These are phyloP conservation scores for Amyelois transitella DNA, from an alignment of 1,140 invertebrate genomes.

Conservation along the genomic window DNA sequence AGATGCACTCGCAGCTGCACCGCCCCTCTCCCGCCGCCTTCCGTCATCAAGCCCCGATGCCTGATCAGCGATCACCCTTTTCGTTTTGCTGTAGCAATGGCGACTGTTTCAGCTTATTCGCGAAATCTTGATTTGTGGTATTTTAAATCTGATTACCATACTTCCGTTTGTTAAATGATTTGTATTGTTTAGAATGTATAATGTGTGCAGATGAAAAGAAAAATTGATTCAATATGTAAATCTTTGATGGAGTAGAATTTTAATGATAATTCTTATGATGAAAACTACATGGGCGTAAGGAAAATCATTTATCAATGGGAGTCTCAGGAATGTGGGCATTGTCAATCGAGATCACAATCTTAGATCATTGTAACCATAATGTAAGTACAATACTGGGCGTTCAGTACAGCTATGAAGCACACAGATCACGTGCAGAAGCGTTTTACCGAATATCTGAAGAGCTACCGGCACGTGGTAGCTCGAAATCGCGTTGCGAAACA, in stretches of 20 bases:
- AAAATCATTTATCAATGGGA: too few relatives aligned
- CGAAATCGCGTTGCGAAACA: neutral
- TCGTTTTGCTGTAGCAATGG: conserved; percentile 11
- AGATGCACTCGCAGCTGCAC: conserved; percentile 46
- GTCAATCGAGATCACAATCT: neutral
- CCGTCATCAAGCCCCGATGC: conserved; percentile 33
- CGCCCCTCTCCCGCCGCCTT: conserved; percentile 49
- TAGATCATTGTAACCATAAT: neutral
- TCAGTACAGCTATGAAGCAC: neutral
- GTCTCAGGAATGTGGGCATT: too few relatives aligned
- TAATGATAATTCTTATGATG: too few relatives aligned
- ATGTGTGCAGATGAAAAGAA: too few relatives aligned
- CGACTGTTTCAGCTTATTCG: neutral
- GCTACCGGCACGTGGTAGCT: neutral
- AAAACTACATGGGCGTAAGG: too few relatives aligned
- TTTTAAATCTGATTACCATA: too few relatives aligned
- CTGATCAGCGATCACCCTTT: conserved; percentile 13
- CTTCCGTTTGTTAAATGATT: too few relatives aligned
- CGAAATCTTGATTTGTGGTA: neutral
- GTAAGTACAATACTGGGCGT: too few relatives aligned
- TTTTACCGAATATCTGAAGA: neutral
- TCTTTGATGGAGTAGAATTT: too few relatives aligned
- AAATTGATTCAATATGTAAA: too few relatives aligned
- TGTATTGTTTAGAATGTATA: too few relatives aligned
- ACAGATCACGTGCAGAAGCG: neutral